Evolutionary conservation across 2,888 invertebrate species (phyloP), one percentile per base, ranked within the genome.

Genomic region (Volucella inflata): DNA sequence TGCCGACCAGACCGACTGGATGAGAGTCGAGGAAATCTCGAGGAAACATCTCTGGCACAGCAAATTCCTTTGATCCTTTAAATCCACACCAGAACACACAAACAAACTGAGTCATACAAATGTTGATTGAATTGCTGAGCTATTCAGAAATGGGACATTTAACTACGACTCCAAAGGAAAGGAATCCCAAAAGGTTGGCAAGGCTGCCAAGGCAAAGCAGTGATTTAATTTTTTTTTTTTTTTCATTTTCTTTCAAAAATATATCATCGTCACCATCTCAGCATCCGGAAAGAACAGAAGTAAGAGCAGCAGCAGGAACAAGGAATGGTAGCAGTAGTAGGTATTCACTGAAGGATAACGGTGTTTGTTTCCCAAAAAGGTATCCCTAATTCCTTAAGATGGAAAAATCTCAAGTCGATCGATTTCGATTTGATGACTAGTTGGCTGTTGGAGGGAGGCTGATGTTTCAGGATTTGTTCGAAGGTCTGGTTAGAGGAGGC

Each of bases 371-470:
- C 71, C 53, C 62, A 53, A 74, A 67, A 74, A 67, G 67, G 74
- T 74, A 46, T 74, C 74, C 79, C 4, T 74, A 74, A 79, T 79
- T 51, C 79, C 60, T 67, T 74, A 68, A 80, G 80, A 72, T 51
- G 65, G 51, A 53, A 59, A 38, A 74, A 64, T 68, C 74, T 67
- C 16, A 55, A 74, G 48, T 60, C 80, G 67, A 68, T 67, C 72
- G 72, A 80, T 74, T 60, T 74, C 46, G 64, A 71, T 72, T 51
- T 68, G 65, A 75, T 57, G 67, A 70, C 62, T 78, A 38, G 42
- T 53, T 68, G 60, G 40, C 62, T 48, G 38, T 10, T 48, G 12
- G 11, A 53, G 53, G 53, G 30, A 8, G 50, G 38, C 12, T 21
- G 44, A 8, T 8, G 11, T 44, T 38, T 55, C 30, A 44, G 60